phyloP scores from a whole-genome alignment of 2,797 vertebrate species.

The Potorous gilbertii region DNA sequence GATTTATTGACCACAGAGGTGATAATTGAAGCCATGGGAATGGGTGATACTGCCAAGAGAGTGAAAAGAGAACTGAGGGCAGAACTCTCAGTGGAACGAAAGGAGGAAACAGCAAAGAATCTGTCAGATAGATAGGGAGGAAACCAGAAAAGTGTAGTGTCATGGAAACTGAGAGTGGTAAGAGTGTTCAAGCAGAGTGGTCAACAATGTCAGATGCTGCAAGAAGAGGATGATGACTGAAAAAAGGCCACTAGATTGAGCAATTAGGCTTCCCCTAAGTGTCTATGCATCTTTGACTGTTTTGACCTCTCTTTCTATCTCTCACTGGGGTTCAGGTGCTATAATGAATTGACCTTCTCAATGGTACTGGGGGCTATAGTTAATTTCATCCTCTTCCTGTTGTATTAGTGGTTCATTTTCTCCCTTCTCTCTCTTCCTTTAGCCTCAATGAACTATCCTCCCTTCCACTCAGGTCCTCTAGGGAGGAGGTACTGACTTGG shows the following conservation, averaged over 20 bases:
- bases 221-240: neutral
- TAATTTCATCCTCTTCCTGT: neutral
- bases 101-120: neutral
- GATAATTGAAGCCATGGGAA: neutral
- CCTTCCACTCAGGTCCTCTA: neutral
- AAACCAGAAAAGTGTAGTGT: neutral
- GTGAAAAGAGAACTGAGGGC: neutral
- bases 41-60: neutral
- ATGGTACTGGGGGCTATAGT: neutral
- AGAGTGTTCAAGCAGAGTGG: neutral
- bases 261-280: neutral
- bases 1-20: neutral
- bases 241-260: neutral
- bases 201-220: neutral
- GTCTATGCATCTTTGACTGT: neutral
- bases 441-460: neutral
- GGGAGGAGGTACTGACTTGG: neutral
- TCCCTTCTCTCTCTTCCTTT: neutral
- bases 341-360: neutral
- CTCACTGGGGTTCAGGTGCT: neutral
- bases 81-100: neutral
- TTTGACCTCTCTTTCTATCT: neutral
- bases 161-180: neutral
- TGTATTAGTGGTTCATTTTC: neutral
- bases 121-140: neutral